Percentiles rank a stretch among this genome's conserved stretches.
These are phyloP conservation scores for Cyrtodaria siliqua DNA, from an alignment of 2,888 invertebrate genomes.

Conservation along the genomic window DNA sequence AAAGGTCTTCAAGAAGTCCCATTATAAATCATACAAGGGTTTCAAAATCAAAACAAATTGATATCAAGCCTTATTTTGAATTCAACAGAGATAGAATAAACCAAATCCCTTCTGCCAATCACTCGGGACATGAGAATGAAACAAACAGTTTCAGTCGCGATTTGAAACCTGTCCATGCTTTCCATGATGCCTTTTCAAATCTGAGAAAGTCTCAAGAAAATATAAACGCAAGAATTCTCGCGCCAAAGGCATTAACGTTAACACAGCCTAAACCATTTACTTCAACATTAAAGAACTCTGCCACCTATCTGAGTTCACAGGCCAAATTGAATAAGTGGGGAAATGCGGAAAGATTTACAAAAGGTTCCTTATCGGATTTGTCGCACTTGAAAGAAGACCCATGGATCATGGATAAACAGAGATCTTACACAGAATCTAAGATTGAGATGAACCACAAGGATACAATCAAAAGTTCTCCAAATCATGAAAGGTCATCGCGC, in stretches of 20 bases:
- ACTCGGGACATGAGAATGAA: not conserved
- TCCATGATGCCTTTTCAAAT: slow-evolving; percentile 69
- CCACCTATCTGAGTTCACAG: slow-evolving; percentile 48
- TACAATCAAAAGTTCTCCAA: not conserved
- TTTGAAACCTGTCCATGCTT: slow-evolving; percentile 67
- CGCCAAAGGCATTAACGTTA: slow-evolving; percentile 39
- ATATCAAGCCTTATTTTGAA: slow-evolving; percentile 61
- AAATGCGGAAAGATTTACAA: slow-evolving; percentile 67
- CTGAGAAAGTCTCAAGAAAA: slow-evolving; percentile 67
- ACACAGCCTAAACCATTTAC: slow-evolving; percentile 65
- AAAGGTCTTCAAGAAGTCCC: slow-evolving; percentile 40
- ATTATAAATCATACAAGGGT: slow-evolving; percentile 17
- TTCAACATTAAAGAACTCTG: slow-evolving; percentile 57
- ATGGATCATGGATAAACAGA: slow-evolving; percentile 67
- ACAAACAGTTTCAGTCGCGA: slow-evolving; percentile 29
- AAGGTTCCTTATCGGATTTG: slow-evolving; percentile 68
- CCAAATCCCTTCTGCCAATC: no score
- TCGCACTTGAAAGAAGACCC: slow-evolving; percentile 73
- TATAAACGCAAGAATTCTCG: slow-evolving; percentile 36
- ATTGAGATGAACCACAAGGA: slow-evolving; percentile 3
- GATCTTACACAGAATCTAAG: slow-evolving; percentile 55
- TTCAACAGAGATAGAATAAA: slow-evolving; percentile 41
- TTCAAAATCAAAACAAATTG: slow-evolving; percentile 52
- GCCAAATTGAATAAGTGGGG: slow-evolving; percentile 69
- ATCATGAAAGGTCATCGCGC: not conserved